Base-by-base conservation (phyloP, 2,797 vertebrate species). In the Pantherophis alleghaniensis region DNA sequence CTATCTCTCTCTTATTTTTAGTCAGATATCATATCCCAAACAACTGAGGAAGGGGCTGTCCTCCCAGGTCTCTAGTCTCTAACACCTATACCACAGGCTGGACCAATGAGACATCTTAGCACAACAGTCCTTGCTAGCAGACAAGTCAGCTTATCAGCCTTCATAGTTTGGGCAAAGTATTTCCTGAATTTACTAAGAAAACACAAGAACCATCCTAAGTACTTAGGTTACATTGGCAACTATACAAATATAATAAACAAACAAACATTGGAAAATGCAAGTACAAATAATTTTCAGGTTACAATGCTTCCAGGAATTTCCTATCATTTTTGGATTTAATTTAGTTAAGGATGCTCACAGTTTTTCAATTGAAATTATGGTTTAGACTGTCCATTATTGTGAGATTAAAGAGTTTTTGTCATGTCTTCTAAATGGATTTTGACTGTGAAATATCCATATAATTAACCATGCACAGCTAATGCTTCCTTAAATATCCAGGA, bases 401-500 rank as follows among this genome's bases (percentile, higher is more conserved):
- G 37, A 83, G 37, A 83, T 24, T 42, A 42, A 79, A 37, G 20
- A 79, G 7, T 79, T 79, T 79, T 79, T 1, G 37, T 22, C 37
- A 42, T 79, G 32, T 79, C 32, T 20, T 42, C 74, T 93, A 90
- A n/a, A 4, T 57, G 87, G 28, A 94, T 91, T 93, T 93, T 93
- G 2, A 42, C 74, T 79, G 7, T 22, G 32, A 93, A 89, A 66
- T 63, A 90, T 92, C 53, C 18, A 42, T 5, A 60, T 20, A 16
- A 51, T 11, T 89, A 24, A 95, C 5, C 4, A 96, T 94, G 89
- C 83, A 4, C 42, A n/a, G 26, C 66, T 89, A 93, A 89, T 89
- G 10, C 51, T 61, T 92, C 26, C 51, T 93, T 87, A 92, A 94
- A 66, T 91, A 74, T 42, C 10, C 86, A n/a, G 91, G 16, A 59